Conservation (phyloP, 2,113 vertebrate species). For the Alaudala cheleensis region DNA sequence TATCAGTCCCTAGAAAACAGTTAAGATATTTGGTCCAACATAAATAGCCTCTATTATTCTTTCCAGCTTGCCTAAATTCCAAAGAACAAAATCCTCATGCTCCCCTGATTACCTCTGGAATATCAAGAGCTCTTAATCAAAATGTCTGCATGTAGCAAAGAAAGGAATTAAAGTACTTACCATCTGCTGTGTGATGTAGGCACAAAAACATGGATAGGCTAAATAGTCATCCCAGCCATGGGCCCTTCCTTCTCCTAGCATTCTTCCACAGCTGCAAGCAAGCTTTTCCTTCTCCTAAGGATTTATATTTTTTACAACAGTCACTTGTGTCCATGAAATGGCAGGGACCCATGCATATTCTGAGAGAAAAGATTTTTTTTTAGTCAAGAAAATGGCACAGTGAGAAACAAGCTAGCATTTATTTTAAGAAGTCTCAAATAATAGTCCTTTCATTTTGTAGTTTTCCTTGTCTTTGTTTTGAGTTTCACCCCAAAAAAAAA, state of each 20-base stretch:
- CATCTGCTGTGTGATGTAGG: background rate
- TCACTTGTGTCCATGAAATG: background rate
- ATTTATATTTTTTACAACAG: background rate
- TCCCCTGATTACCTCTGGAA: background rate
- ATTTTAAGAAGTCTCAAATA: background rate
- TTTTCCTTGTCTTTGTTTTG: background rate
- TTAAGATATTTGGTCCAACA: background rate
- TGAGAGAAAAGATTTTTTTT: background rate
- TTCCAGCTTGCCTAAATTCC: background rate
- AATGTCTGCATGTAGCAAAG: background rate
- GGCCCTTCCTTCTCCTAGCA: background rate
- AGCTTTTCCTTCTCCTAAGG: background rate
- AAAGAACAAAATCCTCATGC: background rate
- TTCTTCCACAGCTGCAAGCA: background rate
- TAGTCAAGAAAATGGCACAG: background rate
- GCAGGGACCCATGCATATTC: background rate
- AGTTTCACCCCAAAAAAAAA: background rate
- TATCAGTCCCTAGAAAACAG: background rate
- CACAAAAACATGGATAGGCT: background rate
- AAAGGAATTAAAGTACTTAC: background rate
- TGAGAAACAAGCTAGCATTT: background rate
- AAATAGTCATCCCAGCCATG: background rate
- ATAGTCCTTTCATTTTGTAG: background rate
- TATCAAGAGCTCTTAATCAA: background rate
- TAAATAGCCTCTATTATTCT: background rate